These are phyloP conservation scores for Myotis brandtii DNA, from an alignment of 2,113 vertebrate genomes.

Conservation along the genomic window DNA sequence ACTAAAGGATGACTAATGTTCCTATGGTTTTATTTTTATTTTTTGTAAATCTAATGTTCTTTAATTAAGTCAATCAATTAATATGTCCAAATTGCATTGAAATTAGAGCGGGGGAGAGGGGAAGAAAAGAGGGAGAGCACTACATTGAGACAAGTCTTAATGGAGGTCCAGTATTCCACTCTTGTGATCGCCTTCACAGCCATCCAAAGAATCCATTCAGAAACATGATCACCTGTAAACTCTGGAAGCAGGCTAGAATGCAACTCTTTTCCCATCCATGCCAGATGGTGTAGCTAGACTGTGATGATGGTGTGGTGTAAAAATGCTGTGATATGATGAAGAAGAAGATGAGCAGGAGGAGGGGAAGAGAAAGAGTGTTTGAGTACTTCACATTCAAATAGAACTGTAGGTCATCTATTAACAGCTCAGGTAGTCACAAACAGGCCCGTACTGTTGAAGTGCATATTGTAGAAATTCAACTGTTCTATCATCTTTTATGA, in stretches of 20 bases:
- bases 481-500: neutral
- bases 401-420: neutral
- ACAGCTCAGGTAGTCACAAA: constrained; percentile 14
- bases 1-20: neutral
- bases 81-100: neutral
- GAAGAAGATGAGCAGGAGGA: neutral
- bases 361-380: neutral
- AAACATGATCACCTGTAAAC: neutral
- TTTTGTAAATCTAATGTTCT: neutral
- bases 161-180: neutral
- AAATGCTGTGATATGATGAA: neutral
- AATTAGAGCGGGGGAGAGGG: neutral
- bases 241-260: neutral
- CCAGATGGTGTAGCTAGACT: neutral
- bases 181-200: neutral
- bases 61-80: neutral
- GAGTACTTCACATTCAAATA: neutral
- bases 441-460: neutral
- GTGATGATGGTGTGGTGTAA: neutral
- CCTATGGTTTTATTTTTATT: neutral
- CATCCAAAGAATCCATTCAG: neutral
- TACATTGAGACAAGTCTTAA: neutral
- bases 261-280: neutral
- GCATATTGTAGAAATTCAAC: neutral
- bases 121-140: neutral